Base-by-base conservation (phyloP, 2,888 invertebrate genomes). In the Ophion slaviceki region DNA sequence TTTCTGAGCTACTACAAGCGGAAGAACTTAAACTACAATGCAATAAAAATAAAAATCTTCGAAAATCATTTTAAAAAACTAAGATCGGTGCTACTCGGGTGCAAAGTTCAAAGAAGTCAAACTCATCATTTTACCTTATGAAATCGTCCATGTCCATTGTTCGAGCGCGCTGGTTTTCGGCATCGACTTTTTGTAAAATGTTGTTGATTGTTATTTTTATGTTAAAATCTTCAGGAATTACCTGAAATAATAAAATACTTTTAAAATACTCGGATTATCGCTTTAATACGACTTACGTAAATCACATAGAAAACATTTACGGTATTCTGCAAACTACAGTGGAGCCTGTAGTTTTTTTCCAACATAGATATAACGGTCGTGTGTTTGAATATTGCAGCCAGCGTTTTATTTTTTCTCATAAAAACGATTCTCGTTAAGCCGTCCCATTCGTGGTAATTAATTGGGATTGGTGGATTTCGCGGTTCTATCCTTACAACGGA, bases 391-490 rank as follows among this genome's bases (percentile, higher is more conserved):
- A 96, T 96, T 59, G 99, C 98, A 40, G 97, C 96, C 45, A 99
- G 94, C 2, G 99, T 99, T 96, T 99, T 99, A 94, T 99, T 99
- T 94, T 99, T 99, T 83, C 99, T 96, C 0, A 97, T 96, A 95
- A 99, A 99, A 47, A 97, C 98, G 91, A 99, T 98, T 90, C 99
- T 96, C 0, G 99, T 97, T 57, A 99, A 94, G 10, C 99, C 99
- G 95, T 99, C 99, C 99, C 99, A 99, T 95, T 99, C 99, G 90
- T 97, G 96, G 94, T 98, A 99, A 93, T 98, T 98, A 11, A 99
- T 97, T 0, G 98, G 97, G 8, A 99, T 99, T 57, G 99, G 98
- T 32, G 99, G 99, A 95, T 99, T 99, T 91, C 97, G 96, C 0
- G 99, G 99, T 93, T 99, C 99, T 92, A 99, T 97, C 91, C 99